phyloP scores from a whole-genome alignment of 2,113 vertebrate genomes.

The Gorilla gorilla region DNA sequence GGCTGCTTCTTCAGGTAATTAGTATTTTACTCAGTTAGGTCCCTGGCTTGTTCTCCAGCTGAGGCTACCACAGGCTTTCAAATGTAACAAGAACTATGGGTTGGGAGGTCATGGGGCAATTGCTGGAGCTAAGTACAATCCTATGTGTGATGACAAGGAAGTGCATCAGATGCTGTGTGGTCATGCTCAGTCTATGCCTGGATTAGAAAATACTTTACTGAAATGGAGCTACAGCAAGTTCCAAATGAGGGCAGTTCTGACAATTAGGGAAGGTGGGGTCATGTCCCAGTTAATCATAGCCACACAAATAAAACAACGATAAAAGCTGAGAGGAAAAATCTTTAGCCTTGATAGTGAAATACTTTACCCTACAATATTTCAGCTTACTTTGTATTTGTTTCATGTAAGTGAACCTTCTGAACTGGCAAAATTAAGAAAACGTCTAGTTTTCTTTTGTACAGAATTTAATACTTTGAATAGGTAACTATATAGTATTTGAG shows the following conservation, averaged over 20 bases:
- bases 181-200: accelerated
- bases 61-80: neutral
- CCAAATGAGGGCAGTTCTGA: neutral
- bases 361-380: neutral
- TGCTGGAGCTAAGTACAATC: neutral
- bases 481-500: neutral
- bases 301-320: neutral
- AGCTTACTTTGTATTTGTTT: neutral
- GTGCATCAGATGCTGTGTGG: neutral
- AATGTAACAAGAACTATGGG: neutral
- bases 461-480: neutral
- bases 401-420: neutral
- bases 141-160: neutral
- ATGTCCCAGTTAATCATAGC: neutral
- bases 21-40: neutral
- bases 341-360: neutral
- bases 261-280: neutral
- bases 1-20: neutral
- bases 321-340: neutral
- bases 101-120: neutral
- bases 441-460: neutral
- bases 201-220: neutral
- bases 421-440: neutral
- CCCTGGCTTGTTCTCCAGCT: neutral
- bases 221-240: neutral